Evolutionary conservation across 2,888 invertebrate species (phyloP).

Genomic region (Brenthis hecate): DNA sequence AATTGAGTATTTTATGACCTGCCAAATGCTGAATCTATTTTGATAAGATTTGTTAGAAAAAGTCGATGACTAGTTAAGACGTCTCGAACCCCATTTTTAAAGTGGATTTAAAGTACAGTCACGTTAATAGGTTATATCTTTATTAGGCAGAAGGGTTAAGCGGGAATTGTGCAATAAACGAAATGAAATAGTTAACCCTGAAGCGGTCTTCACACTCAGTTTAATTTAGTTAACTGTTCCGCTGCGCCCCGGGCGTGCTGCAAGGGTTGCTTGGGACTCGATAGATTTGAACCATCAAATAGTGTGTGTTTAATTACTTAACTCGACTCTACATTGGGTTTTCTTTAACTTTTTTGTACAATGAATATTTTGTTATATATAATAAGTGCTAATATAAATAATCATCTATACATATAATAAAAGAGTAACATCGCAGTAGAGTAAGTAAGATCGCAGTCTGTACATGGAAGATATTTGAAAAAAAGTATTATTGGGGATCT

Average conservation of each 20-base stretch:
- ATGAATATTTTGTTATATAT: no score
- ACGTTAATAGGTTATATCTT: constrained; percentile 78
- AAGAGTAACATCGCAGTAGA: no score
- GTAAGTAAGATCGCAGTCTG: no score
- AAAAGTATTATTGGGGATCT: no score
- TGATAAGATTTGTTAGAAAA: background rate
- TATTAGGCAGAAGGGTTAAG: constrained; percentile 75
- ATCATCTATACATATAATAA: no score
- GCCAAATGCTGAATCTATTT: background rate
- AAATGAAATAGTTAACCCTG: constrained; percentile 82
- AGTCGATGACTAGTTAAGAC: background rate
- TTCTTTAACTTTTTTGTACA: background rate
- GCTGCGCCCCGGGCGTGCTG: constrained; percentile 65
- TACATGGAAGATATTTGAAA: no score
- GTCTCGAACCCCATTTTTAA: constrained; percentile 35
- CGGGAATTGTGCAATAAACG: constrained; percentile 77
- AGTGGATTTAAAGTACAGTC: constrained; percentile 60
- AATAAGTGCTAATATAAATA: no score
- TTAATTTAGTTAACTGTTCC: constrained; percentile 82
- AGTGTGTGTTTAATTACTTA: constrained; percentile 16
- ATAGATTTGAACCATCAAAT: constrained; percentile 24
- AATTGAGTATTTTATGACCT: background rate
- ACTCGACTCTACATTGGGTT: background rate
- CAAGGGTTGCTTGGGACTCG: constrained; percentile 61
- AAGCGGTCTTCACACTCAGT: constrained; percentile 80